These are phyloP conservation scores for Polietes domitor DNA, from an alignment of 2,888 invertebrate genomes.

Conservation along the genomic window DNA sequence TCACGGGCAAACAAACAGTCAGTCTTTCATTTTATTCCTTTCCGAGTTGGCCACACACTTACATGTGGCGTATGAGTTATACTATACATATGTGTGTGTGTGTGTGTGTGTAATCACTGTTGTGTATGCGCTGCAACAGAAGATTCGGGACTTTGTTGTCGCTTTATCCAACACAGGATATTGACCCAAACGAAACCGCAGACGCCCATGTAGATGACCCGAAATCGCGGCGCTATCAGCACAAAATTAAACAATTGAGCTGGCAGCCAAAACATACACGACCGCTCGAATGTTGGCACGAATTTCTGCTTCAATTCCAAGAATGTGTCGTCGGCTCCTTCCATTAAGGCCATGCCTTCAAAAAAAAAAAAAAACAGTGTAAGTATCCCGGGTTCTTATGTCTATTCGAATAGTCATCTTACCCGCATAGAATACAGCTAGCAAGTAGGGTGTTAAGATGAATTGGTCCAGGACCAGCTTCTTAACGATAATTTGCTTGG, in stretches of 20 bases:
- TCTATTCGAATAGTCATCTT: constrained; percentile 69
- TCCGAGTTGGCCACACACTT: background rate
- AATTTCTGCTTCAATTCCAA: constrained; percentile 88
- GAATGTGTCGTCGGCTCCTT: constrained; percentile 86
- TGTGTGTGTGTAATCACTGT: background rate
- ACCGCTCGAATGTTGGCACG: constrained; percentile 86
- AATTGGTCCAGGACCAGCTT: constrained; percentile 90
- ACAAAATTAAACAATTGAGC: constrained; percentile 90
- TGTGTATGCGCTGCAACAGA: background rate
- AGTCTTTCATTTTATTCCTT: too few relatives aligned
- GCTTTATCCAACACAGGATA: constrained; percentile 90
- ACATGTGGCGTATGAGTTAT: background rate
- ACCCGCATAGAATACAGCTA: constrained; percentile 88
- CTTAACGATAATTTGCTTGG: constrained; percentile 84
- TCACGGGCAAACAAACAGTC: background rate
- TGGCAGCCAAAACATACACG: constrained; percentile 92
- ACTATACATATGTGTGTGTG: too few relatives aligned
- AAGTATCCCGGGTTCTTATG: background rate
- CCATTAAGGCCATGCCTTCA: constrained; percentile 88
- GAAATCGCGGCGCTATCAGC: constrained; percentile 86
- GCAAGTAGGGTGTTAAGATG: constrained; percentile 87
- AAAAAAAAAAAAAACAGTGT: background rate
- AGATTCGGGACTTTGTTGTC: constrained; percentile 77
- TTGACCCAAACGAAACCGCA: constrained; percentile 93
- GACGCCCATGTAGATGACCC: constrained; percentile 90